Conservation (phyloP, 2,888 invertebrate species). For the Melanophora roralis region DNA sequence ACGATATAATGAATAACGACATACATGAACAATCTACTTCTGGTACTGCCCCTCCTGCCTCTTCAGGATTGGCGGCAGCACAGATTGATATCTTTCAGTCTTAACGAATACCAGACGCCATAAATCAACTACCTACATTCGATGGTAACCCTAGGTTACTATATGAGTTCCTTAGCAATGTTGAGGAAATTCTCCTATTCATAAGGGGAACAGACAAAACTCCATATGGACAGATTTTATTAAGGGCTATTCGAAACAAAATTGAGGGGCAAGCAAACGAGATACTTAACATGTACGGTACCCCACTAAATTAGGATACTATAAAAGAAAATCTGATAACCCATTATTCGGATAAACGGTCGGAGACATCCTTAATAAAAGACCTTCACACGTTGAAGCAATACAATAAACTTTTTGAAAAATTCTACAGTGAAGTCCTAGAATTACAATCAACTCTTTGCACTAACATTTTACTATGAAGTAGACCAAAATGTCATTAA, state of each 20-base stretch:
- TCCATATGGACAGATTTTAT: slow-evolving; percentile 26
- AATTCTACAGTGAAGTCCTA: slow-evolving; percentile 35
- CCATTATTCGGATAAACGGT: slow-evolving; percentile 50
- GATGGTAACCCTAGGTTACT: neutral
- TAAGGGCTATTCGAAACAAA: slow-evolving; percentile 54
- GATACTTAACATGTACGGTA: slow-evolving; percentile 46
- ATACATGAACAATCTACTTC: neutral
- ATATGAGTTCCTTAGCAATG: neutral
- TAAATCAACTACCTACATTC: neutral
- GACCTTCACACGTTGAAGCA: slow-evolving; percentile 57
- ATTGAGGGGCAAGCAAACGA: slow-evolving; percentile 51
- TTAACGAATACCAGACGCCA: neutral
- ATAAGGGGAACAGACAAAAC: neutral
- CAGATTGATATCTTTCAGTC: neutral
- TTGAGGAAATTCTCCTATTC: neutral
- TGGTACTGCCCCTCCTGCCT: neutral
- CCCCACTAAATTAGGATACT: slow-evolving; percentile 28
- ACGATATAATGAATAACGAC: neutral
- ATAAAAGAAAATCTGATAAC: slow-evolving; percentile 59
- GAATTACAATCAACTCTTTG: slow-evolving; percentile 40
- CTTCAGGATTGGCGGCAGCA: neutral
- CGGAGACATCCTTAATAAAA: slow-evolving; percentile 50
- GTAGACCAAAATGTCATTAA: slow-evolving; percentile 40
- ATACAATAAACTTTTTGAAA: slow-evolving; percentile 39
- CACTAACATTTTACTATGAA: slow-evolving; percentile 48